A percentile compares a stretch with the other conserved stretches of the same genome.
These are phyloP conservation scores for Leucoraja erinaceus DNA, from an alignment of 2,113 vertebrate species.

Conservation along the genomic window DNA sequence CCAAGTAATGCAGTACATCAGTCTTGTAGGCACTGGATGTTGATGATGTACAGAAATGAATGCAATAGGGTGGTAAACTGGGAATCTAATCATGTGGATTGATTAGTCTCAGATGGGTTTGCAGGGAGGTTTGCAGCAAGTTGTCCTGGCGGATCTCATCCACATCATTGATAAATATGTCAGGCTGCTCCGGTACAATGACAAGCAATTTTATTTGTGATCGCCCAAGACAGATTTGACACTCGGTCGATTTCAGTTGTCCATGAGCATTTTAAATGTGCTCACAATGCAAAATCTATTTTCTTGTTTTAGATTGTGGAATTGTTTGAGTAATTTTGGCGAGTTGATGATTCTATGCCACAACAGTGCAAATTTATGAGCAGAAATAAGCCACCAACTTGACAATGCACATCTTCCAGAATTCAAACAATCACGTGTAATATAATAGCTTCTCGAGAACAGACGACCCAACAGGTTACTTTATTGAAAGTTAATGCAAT, in stretches of 20 bases:
- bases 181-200: neutral
- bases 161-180: too few species aligned
- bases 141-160: too few species aligned
- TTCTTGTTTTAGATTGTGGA: neutral
- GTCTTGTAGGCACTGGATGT: too few species aligned
- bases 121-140: too few species aligned
- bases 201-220: neutral
- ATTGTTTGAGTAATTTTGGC: neutral
- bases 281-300: neutral
- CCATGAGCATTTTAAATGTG: neutral
- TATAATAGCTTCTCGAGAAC: neutral
- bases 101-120: too few species aligned
- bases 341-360: neutral
- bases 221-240: neutral
- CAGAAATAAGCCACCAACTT: neutral
- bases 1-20: too few species aligned
- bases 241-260: neutral
- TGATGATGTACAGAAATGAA: too few species aligned
- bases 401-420: neutral
- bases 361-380: neutral
- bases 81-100: too few species aligned
- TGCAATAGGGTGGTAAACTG: too few species aligned
- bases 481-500: conserved; percentile 11
- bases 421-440: neutral
- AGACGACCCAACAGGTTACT: neutral